Evolutionary conservation across 2,113 vertebrate species (phyloP).

Genomic region (Paralichthys olivaceus): DNA sequence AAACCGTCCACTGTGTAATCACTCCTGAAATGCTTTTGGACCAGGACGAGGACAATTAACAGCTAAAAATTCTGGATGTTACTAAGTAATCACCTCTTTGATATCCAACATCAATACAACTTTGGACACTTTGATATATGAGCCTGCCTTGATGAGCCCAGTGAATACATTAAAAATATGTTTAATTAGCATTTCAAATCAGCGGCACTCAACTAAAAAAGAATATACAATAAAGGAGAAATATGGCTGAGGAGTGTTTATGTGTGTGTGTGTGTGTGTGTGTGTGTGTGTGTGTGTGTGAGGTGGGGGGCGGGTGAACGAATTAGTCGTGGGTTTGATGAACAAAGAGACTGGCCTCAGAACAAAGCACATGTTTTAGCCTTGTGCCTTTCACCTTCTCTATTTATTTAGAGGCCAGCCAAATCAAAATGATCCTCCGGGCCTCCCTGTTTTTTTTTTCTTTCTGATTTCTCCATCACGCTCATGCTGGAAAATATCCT

Average conservation of each 20-base stretch:
- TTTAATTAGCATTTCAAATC: conserved; percentile 88
- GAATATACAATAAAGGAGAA: conserved; percentile 84
- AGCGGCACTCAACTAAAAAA: conserved; percentile 76
- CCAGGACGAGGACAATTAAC: conserved; percentile 73
- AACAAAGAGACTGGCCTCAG: conserved; percentile 80
- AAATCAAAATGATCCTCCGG: conserved; percentile 75
- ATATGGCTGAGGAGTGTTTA: conserved; percentile 58
- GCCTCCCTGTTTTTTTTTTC: conserved; percentile 40
- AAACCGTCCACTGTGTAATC: conserved; percentile 42
- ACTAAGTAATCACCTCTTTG: conserved; percentile 84
- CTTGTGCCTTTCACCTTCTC: conserved; percentile 80
- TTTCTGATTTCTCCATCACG: conserved; percentile 79
- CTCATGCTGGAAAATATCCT: conserved; percentile 78
- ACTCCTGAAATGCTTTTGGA: conserved; percentile 64
- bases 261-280: conserved; percentile 31
- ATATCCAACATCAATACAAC: conserved; percentile 86
- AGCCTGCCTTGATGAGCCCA: conserved; percentile 81
- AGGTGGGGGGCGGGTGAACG: conserved; percentile 61
- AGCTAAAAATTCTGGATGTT: conserved; percentile 77
- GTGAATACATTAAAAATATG: conserved; percentile 86
- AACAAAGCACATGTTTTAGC: conserved; percentile 79
- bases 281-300: conserved; percentile 29
- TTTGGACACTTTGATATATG: conserved; percentile 85
- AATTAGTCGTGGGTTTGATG: conserved; percentile 79
- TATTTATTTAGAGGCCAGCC: conserved; percentile 74